Conservation (phyloP, 1,140 invertebrate species). For the Leptopilina clavipes region DNA sequence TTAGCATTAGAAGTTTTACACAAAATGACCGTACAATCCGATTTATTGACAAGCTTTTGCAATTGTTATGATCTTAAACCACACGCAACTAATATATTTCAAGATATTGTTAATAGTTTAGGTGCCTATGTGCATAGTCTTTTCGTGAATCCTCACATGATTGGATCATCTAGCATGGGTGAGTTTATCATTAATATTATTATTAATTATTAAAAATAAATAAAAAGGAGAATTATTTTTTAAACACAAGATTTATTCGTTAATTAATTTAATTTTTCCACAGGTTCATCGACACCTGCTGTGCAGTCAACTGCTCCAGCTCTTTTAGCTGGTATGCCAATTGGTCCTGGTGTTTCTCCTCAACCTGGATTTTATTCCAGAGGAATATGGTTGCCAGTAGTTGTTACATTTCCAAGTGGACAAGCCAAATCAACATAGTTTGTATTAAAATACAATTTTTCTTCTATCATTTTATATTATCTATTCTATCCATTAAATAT, state of each 20-base stretch:
- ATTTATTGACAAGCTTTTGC: slow-evolving; percentile 93
- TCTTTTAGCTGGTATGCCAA: slow-evolving; percentile 80
- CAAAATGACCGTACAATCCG: slow-evolving; percentile 92
- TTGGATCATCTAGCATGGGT: slow-evolving; percentile 72
- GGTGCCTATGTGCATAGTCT: slow-evolving; percentile 96
- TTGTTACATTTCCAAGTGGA: slow-evolving; percentile 88
- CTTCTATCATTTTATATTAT: too few species aligned
- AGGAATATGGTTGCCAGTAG: slow-evolving; percentile 92
- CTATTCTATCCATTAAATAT: too few species aligned
- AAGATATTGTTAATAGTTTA: slow-evolving; percentile 96
- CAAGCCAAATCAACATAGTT: slow-evolving; percentile 92
- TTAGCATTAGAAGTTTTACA: slow-evolving; percentile 96
- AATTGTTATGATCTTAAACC: slow-evolving; percentile 95
- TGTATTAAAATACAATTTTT: slow-evolving; percentile 69
- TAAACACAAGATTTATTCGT: not conserved
- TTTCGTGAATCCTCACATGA: slow-evolving; percentile 82
- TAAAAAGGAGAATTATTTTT: slow-evolving; percentile 23
- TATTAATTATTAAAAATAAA: too few species aligned
- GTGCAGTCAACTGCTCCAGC: slow-evolving; percentile 82
- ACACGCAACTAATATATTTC: slow-evolving; percentile 94
- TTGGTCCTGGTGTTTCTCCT: slow-evolving; percentile 86
- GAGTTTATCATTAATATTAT: slow-evolving; percentile 40
- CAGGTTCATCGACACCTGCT: slow-evolving; percentile 64
- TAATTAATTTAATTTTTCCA: slow-evolving; percentile 37
- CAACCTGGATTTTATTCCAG: slow-evolving; percentile 95